phyloP scores from a whole-genome alignment of 1,140 invertebrate genomes.

The Drosophila simulans region DNA sequence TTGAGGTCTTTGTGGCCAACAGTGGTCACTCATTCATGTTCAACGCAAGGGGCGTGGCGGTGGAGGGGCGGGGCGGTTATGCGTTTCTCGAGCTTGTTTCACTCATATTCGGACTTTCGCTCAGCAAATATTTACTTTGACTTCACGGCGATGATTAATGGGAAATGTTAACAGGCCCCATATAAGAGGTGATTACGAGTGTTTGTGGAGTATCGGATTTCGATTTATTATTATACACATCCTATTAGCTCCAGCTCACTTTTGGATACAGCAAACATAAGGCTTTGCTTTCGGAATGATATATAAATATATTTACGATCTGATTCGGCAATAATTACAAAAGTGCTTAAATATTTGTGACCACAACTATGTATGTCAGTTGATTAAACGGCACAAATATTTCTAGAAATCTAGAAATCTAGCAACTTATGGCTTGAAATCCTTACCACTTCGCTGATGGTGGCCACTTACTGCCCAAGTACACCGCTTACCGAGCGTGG shows the following conservation, averaged over 20 bases:
- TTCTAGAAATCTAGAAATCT: too few species aligned
- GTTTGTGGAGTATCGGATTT: not conserved
- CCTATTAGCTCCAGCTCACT: not conserved
- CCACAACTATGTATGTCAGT: too few species aligned
- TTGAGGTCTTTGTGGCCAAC: conserved; percentile 34
- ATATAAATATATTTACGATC: not conserved
- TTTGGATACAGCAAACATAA: not conserved
- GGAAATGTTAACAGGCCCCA: not conserved
- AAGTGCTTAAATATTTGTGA: too few species aligned
- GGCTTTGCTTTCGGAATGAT: too few species aligned
- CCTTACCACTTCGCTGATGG: conserved; percentile 5
- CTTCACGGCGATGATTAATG: conserved; percentile 28
- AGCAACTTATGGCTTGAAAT: not conserved
- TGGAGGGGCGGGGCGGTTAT: not conserved
- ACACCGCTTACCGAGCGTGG: conserved; percentile 14
- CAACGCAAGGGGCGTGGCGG: not conserved
- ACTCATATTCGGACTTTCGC: conserved; percentile 11
- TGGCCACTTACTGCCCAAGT: conserved; percentile 32
- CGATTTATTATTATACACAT: not conserved
- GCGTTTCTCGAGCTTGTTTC: conserved; percentile 4
- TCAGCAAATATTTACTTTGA: conserved; percentile 27
- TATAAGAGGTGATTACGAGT: not conserved
- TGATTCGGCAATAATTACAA: not conserved
- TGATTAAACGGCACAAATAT: not conserved
- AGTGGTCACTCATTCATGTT: conserved; percentile 43